Conservation (phyloP, 2,888 invertebrate species). For the Blastobasis lacticolella region DNA sequence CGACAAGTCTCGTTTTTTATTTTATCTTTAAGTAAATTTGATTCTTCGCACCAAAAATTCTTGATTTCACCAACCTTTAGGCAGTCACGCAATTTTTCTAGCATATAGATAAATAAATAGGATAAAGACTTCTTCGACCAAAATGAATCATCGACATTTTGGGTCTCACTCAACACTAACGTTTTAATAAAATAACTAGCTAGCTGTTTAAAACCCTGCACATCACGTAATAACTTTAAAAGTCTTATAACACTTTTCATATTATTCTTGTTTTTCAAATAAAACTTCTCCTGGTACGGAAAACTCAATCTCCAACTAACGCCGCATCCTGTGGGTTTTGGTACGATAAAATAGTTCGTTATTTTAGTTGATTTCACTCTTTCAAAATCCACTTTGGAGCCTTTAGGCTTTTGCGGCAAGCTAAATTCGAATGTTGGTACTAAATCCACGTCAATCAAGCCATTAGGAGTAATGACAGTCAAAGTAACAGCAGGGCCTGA, state of each 20-base stretch:
- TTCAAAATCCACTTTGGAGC: constrained; percentile 30
- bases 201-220: constrained; percentile 40
- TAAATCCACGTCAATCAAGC: constrained; percentile 43
- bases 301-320: constrained; percentile 47
- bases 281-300: constrained; percentile 43
- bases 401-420: constrained; percentile 30
- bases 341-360: constrained; percentile 41
- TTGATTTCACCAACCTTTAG: constrained; percentile 26
- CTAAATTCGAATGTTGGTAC: constrained; percentile 44
- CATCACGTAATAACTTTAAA: constrained; percentile 40
- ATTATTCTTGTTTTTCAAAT: constrained; percentile 34
- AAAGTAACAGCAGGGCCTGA: constrained; percentile 49
- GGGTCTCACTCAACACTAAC: constrained; percentile 44
- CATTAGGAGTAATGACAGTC: constrained; percentile 26
- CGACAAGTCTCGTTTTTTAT: constrained; percentile 34
- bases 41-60: constrained; percentile 45
- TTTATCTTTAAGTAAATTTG: constrained; percentile 36
- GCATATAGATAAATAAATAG: constrained; percentile 38
- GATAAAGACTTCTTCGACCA: constrained; percentile 38
- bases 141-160: constrained; percentile 22
- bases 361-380: constrained; percentile 24
- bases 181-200: constrained; percentile 54
- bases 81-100: constrained; percentile 32
- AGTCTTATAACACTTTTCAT: constrained; percentile 42
- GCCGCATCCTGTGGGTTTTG: constrained; percentile 40